A percentile compares a stretch with the other conserved stretches of the same genome.
Conservation (phyloP, 2,888 invertebrate species). For the Cryptus armator region DNA sequence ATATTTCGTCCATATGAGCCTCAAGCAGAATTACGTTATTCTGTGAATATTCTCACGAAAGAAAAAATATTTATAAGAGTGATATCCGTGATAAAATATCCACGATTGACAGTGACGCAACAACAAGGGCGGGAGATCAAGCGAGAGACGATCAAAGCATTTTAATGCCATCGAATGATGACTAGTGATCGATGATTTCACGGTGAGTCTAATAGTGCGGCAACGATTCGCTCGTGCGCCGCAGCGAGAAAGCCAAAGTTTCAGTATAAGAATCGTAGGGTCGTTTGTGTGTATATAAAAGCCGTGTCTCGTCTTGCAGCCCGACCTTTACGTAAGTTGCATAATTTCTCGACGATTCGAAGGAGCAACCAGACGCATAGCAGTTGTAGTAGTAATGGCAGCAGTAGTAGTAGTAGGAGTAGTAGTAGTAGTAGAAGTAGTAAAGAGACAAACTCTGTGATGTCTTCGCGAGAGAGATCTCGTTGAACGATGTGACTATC, state of each 20-base stretch:
- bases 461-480: background rate
- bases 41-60: too few species aligned
- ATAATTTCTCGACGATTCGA: conserved; percentile 52
- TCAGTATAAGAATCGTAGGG: conserved; percentile 10
- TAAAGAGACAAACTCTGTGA: background rate
- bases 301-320: conserved; percentile 25
- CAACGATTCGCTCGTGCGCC: background rate
- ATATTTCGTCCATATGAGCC: too few species aligned
- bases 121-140: too few species aligned
- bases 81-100: too few species aligned
- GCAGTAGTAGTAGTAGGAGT: too few species aligned
- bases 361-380: conserved; percentile 3
- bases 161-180: conserved; percentile 25
- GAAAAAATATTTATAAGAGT: too few species aligned
- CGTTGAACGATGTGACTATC: conserved; percentile 19
- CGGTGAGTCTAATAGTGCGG: background rate
- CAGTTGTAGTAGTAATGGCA: too few species aligned
- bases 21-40: too few species aligned
- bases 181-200: conserved; percentile 24
- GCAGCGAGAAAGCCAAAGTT: conserved; percentile 6
- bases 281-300: conserved; percentile 4
- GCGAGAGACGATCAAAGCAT: background rate
- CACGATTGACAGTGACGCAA: too few species aligned
- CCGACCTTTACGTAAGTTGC: conserved; percentile 71
- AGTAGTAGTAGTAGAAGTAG: background rate